phyloP scores from a whole-genome alignment of 2,888 invertebrate species.

The Nomada goodeniana region DNA sequence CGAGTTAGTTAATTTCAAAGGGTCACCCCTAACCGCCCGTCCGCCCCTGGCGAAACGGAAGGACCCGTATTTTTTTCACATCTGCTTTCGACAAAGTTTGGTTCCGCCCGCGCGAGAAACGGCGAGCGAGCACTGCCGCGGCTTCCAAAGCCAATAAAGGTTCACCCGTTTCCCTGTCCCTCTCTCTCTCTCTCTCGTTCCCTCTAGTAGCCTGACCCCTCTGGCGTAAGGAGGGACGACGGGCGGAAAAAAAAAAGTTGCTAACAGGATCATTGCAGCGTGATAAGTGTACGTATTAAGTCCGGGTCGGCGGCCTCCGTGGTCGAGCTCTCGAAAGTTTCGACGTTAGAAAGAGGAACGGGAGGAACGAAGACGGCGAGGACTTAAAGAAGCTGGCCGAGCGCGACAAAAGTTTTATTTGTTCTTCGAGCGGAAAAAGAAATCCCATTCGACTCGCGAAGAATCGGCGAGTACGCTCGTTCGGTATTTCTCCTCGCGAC shows the following conservation, averaged over 20 bases:
- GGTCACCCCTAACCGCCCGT: neutral
- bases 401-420: conserved; percentile 62
- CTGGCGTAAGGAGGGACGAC: neutral
- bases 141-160: conserved; percentile 80
- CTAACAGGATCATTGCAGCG: conserved; percentile 76
- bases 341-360: conserved; percentile 34
- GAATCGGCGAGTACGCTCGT: conserved; percentile 18
- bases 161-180: conserved; percentile 70
- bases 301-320: conserved; percentile 65
- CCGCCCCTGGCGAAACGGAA: neutral
- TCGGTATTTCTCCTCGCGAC: neutral
- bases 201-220: no score
- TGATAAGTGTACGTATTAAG: conserved; percentile 75
- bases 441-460: conserved; percentile 46
- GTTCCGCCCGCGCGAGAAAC: conserved; percentile 21
- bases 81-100: conserved; percentile 35
- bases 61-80: conserved; percentile 2
- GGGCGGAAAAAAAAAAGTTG: conserved; percentile 61
- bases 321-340: conserved; percentile 40
- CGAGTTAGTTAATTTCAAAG: conserved; percentile 21
- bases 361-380: conserved; percentile 3
- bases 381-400: conserved; percentile 63
- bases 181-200: conserved; percentile 42
- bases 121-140: conserved; percentile 64
- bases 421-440: conserved; percentile 31